Evolutionary conservation across 2,888 invertebrate genomes (phyloP), one percentile per base, ranked within the genome.

Genomic region (Eulithis testata): DNA sequence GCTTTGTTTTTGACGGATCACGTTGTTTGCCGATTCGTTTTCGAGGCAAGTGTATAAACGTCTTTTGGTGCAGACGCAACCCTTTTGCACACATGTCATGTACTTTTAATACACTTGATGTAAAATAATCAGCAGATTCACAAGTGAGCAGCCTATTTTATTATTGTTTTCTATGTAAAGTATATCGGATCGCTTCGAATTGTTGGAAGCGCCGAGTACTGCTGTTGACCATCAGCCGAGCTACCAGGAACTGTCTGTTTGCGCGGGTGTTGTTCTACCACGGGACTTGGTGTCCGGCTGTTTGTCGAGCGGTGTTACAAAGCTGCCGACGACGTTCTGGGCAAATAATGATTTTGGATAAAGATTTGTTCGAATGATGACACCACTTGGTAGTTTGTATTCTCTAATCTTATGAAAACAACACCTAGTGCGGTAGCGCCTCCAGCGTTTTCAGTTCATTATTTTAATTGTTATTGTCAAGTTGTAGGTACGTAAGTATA

Each of bases 1-100:
- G 52, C 57, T 63, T 82, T 80, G 81, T 80, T 84, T 85, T 82
- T 82, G 84, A 83, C 75, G 74, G 78, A 77, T 64, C 63, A 60
- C 55, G 51, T 58, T 70, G 73, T 77, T 79, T 77, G 69, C 70
- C 65, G 21, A 21, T 21, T 21, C 21, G 2, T 21, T 21, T 21
- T 69, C 66, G 70, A 14, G 47, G 69, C 62, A 62, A 56, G 66
- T 73, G 63, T 67, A 71, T 74, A 68, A 73, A 73, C 69, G 69
- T 70, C 71, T 75, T 47, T 11, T 36, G 36, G 36, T 36, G 56
- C 36, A 56, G 60, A 71, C 66, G 74, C 70, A 72, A 71, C 27
- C 59, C 57, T 71, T 72, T 67, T 75, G 66, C 64, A 72, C 67
- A 59, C 47, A 36, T 59, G 68, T 47, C 27, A 59, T 11, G 36